phyloP scores from a whole-genome alignment of 23 tunicate species.

The Oikopleura dioica region DNA sequence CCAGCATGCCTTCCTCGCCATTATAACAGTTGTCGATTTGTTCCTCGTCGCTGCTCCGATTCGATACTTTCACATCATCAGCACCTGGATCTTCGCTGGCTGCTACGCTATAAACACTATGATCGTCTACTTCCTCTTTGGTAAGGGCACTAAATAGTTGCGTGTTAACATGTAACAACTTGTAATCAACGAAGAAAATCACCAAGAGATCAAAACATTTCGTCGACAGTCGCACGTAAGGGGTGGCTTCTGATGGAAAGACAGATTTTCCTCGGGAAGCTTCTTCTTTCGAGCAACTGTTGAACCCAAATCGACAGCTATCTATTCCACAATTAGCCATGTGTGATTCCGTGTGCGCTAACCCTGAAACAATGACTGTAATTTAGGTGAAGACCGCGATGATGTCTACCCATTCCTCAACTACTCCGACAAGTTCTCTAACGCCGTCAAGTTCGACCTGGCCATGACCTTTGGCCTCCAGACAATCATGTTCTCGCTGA shows the following conservation, averaged over 20 bases:
- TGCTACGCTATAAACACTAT: not conserved
- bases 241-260: too few species aligned
- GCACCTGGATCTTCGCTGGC: conserved; percentile 7
- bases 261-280: too few species aligned
- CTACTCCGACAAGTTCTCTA: not conserved
- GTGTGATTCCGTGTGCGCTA: too few species aligned
- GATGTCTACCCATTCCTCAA: conserved; percentile 1
- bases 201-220: too few species aligned
- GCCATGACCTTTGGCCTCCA: conserved; percentile 3
- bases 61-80: not conserved
- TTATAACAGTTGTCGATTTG: conserved; percentile 3
- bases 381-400: conserved; percentile 1
- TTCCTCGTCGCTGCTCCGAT: not conserved
- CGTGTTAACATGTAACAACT: too few species aligned
- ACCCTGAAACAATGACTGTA: too few species aligned
- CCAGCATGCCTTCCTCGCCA: conserved; percentile 5
- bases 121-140: not conserved
- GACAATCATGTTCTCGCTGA: not conserved
- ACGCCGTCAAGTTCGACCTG: conserved; percentile 6
- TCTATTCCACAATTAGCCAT: too few species aligned
- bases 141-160: not conserved
- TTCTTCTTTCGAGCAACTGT: too few species aligned
- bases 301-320: too few species aligned
- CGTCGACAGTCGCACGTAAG: too few species aligned
- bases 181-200: too few species aligned